These are phyloP conservation scores for Piaya cayana DNA, from an alignment of 2,113 vertebrate species.

Conservation along the genomic window DNA sequence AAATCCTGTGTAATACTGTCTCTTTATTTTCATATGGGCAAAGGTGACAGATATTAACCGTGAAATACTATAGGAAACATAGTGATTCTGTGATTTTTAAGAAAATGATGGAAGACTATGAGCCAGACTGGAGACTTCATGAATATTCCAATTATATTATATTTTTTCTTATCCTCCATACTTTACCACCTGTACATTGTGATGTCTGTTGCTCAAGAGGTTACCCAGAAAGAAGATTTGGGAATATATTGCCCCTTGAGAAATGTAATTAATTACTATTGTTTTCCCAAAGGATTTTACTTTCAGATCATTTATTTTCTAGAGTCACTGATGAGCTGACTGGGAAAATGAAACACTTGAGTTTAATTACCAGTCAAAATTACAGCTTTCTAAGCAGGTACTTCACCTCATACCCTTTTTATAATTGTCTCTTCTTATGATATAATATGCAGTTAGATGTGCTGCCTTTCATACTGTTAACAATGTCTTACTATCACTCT, in stretches of 20 bases:
- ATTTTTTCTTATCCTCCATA: not conserved
- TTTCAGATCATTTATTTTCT: constrained; percentile 77
- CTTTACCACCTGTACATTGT: not conserved
- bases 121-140: not conserved
- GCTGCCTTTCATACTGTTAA: constrained; percentile 63
- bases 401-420: constrained; percentile 73
- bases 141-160: constrained; percentile 55
- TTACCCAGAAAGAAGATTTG: constrained; percentile 54
- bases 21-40: not conserved
- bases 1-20: not conserved
- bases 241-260: constrained; percentile 56
- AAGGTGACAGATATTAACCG: not conserved
- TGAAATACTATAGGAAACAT: not conserved
- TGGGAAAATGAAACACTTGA: constrained; percentile 82
- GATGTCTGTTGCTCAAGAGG: constrained; percentile 48
- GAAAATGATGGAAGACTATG: not conserved
- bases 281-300: constrained; percentile 70
- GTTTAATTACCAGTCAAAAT: constrained; percentile 80
- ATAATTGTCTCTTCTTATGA: constrained; percentile 75
- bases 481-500: constrained; percentile 61
- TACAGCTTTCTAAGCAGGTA: constrained; percentile 73
- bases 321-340: constrained; percentile 78
- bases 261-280: constrained; percentile 78
- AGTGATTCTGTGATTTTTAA: not conserved
- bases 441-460: constrained; percentile 69